Percentiles rank a stretch among this genome's conserved stretches.
Conservation (phyloP, 2,888 invertebrate genomes). For the Caenorhabditis panamensis region DNA sequence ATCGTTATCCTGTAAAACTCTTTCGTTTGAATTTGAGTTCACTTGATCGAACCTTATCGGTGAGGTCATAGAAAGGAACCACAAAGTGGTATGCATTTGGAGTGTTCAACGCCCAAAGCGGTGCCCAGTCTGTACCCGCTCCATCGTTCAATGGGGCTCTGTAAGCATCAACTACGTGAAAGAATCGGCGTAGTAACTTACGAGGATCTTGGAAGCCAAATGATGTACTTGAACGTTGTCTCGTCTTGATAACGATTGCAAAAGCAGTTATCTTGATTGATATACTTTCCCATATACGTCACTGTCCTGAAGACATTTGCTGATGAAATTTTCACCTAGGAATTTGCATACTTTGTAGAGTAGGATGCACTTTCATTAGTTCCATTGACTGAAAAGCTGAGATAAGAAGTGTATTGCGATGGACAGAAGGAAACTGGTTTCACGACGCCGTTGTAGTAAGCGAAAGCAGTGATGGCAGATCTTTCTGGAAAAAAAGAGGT, state of each 20-base stretch:
- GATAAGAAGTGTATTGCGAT: conserved; percentile 21
- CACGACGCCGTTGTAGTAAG: conserved; percentile 5
- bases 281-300: conserved; percentile 3
- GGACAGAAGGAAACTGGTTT: conserved; percentile 28
- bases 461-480: conserved; percentile 27
- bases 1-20: conserved; percentile 18
- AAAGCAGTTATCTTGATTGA: conserved; percentile 28
- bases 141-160: conserved; percentile 13
- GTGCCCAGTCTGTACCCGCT: neutral
- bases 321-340: neutral
- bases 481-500: conserved; percentile 26
- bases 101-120: neutral
- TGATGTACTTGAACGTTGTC: conserved; percentile 20
- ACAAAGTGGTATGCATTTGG: conserved; percentile 51
- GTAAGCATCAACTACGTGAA: no score
- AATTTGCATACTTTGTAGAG: no score
- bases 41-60: neutral
- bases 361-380: neutral
- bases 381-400: neutral
- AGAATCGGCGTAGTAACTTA: no score
- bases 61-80: conserved; percentile 50
- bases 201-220: conserved; percentile 50
- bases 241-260: conserved; percentile 29
- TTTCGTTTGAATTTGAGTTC: no score
- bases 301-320: conserved; percentile 4